Conservation (phyloP, 1,140 invertebrate genomes). For the Muscidifurax raptorellus region DNA sequence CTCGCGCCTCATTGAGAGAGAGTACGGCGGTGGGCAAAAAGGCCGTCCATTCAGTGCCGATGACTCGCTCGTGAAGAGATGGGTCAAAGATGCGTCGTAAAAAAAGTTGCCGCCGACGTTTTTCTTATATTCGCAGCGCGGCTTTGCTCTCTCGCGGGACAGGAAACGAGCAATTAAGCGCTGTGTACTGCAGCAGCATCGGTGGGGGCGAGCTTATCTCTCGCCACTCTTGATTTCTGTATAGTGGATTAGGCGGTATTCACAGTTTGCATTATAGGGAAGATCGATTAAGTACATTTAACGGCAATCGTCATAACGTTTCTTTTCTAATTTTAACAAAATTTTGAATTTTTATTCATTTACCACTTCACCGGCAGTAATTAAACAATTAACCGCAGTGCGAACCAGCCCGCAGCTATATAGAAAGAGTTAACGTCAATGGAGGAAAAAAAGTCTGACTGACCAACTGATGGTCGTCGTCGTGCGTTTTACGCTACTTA, state of each 20-base stretch:
- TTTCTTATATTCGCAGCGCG: not conserved
- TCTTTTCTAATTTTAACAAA: no score
- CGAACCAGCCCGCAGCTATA: not conserved
- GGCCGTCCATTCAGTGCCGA: constrained; percentile 14
- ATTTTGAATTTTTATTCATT: no score
- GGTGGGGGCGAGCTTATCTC: constrained; percentile 61
- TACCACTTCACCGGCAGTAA: not conserved
- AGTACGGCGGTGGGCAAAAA: not conserved
- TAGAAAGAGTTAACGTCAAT: not conserved
- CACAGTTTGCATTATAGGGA: constrained; percentile 49
- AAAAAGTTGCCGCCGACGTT: not conserved
- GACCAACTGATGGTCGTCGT: not conserved
- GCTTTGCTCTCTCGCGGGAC: constrained; percentile 57
- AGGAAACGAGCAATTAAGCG: constrained; percentile 70
- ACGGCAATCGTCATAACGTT: no score
- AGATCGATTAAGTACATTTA: no score
- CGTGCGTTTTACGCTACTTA: not conserved
- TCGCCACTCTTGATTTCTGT: constrained; percentile 7
- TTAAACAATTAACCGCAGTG: not conserved
- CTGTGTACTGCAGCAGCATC: not conserved
- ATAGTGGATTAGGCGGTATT: constrained; percentile 47
- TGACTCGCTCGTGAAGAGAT: constrained; percentile 42
- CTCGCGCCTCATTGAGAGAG: not conserved
- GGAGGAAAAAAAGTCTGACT: constrained; percentile 19
- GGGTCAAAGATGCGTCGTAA: constrained; percentile 55